Conservation (phyloP, 1,140 invertebrate genomes). For the Diorhabda carinulata region DNA sequence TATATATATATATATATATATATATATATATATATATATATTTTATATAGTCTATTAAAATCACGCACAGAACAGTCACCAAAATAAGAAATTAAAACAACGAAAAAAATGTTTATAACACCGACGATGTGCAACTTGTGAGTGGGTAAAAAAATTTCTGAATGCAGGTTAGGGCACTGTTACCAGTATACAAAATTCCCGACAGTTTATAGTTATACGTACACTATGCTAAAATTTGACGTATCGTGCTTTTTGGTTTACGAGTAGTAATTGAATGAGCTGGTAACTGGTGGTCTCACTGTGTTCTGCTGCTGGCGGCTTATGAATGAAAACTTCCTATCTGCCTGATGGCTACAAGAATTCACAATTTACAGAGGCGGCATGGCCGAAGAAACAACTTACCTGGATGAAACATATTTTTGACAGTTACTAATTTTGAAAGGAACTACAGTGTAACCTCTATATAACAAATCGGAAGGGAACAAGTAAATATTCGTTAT, state of each 20-base stretch:
- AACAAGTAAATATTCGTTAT: too few species aligned
- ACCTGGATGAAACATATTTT: too few species aligned
- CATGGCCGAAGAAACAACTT: neutral
- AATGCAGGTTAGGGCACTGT: neutral
- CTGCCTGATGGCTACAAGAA: neutral
- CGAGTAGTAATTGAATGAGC: neutral
- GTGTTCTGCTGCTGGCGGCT: neutral
- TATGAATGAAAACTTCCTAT: constrained; percentile 1
- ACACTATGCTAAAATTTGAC: neutral
- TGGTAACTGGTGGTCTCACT: neutral
- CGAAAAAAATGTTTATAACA: neutral
- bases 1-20: too few species aligned
- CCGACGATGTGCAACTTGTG: neutral
- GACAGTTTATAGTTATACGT: neutral
- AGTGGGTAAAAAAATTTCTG: neutral
- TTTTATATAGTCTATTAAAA: too few species aligned
- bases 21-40: too few species aligned
- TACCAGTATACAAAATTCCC: neutral
- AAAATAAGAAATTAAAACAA: neutral
- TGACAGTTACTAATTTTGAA: too few species aligned
- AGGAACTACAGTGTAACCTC: too few species aligned
- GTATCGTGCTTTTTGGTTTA: neutral
- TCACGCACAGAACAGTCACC: too few species aligned
- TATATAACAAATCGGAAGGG: too few species aligned
- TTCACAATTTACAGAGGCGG: neutral